A percentile compares a stretch with the other conserved stretches of the same genome.
Evolutionary conservation across 2,888 invertebrate genomes (phyloP).

Genomic region (Limnephilus lunatus): DNA sequence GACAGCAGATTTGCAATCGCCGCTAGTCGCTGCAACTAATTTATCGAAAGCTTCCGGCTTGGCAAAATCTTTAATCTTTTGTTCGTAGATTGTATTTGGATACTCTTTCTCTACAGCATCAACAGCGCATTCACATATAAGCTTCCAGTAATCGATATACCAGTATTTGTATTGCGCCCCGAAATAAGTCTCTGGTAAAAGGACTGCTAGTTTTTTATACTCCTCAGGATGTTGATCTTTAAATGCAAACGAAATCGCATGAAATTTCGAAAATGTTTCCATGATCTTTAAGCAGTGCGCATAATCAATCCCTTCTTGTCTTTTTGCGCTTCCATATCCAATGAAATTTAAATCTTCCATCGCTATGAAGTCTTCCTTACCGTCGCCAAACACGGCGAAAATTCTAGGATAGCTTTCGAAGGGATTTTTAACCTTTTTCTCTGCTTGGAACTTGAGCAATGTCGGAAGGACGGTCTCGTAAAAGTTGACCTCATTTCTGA

Average conservation of each 20-base stretch:
- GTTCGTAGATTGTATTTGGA: constrained; percentile 78
- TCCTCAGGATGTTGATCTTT: constrained; percentile 76
- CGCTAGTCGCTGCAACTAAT: constrained; percentile 72
- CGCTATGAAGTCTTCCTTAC: constrained; percentile 77
- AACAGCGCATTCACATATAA: constrained; percentile 76
- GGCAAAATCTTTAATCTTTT: constrained; percentile 77
- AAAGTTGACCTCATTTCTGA: constrained; percentile 83
- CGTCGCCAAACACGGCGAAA: constrained; percentile 75
- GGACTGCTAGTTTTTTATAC: constrained; percentile 72
- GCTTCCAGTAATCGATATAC: constrained; percentile 77
- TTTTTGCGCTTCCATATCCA: constrained; percentile 72
- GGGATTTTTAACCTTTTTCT: constrained; percentile 72
- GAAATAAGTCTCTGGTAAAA: constrained; percentile 79
- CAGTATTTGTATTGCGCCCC: constrained; percentile 76
- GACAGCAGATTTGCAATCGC: constrained; percentile 73
- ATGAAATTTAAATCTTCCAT: constrained; percentile 76
- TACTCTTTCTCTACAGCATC: constrained; percentile 82
- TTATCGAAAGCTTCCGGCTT: constrained; percentile 76
- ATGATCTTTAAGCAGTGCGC: constrained; percentile 76
- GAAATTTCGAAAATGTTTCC: constrained; percentile 78
- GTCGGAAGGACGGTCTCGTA: constrained; percentile 77
- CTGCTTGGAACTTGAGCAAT: constrained; percentile 73
- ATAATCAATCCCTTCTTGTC: constrained; percentile 76
- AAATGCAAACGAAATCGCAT: constrained; percentile 79
- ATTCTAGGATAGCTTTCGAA: constrained; percentile 76